Evolutionary conservation across 2,888 invertebrate species (phyloP), one percentile per base, ranked within the genome.

Genomic region (Pristionchus exspectatus): DNA sequence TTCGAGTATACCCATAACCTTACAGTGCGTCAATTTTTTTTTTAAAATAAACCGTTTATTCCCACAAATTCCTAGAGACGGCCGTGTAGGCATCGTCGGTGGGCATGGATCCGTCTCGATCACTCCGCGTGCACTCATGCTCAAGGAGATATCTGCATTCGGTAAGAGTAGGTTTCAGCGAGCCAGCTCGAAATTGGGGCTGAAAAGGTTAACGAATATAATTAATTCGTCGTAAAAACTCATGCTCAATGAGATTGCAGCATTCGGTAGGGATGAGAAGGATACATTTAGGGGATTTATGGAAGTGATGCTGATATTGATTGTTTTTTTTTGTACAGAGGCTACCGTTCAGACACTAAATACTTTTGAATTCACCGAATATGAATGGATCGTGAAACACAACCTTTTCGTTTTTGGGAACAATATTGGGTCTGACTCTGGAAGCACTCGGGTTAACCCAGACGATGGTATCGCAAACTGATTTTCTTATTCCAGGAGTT

Each of bases 61-160:
- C n/a, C n/a, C n/a, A n/a, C n/a, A n/a, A 63, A 63, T 63, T 21
- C 3, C 24, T 30, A 30, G 24, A 12, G 91, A 90, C 72, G 94
- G 94, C 7, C 90, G 90, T 81, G 90, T 94, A 30, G 92, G 91
- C 0, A 91, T 96, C 33, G 95, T 96, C 89, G 96, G 96, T 18
- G 95, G 95, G 90, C 93, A 96, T 54, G 96, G 96, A 3, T 91
- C 93, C 24, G 94, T 95, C 9, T 94, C 94, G 59, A 94, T 96
- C 90, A 95, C 95, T 91, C 95, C 96, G 2, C 93, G 96, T 33
- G 93, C 94, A 33, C 92, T 96, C 69, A 96, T 96, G 95, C 91
- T 92, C 2, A 95, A 94, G 18, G 96, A 96, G 92, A 93, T 95
- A n/a, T 90, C 93, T 24, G 94, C 96, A 24, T 93, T 94, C 56